These are phyloP conservation scores for Troides oblongomaculatus DNA, from an alignment of 2,888 invertebrate species.

Conservation along the genomic window DNA sequence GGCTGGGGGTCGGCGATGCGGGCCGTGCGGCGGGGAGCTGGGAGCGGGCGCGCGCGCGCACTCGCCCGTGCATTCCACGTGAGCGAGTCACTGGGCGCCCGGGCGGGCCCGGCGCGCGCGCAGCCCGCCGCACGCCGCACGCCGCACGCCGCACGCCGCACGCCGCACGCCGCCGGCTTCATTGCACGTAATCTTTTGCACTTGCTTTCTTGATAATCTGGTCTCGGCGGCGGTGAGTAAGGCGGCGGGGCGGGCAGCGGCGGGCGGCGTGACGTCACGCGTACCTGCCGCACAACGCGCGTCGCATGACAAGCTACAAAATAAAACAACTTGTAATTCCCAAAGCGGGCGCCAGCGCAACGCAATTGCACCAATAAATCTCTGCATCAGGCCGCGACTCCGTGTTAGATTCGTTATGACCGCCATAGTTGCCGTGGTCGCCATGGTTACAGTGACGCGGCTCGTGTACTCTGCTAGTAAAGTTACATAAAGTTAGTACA, in stretches of 20 bases:
- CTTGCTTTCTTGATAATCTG: constrained; percentile 20
- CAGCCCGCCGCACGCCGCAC: not conserved
- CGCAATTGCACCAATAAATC: too few relatives aligned
- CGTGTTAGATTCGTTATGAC: too few relatives aligned
- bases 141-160: not conserved
- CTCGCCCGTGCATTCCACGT: constrained; percentile 17
- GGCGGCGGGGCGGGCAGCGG: constrained; percentile 12
- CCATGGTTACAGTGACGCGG: too few relatives aligned
- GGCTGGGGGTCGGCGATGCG: too few relatives aligned
- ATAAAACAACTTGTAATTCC: too few relatives aligned
- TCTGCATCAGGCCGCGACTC: too few relatives aligned
- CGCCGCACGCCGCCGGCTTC: not conserved
- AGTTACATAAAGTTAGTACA: too few relatives aligned
- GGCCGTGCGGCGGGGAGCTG: not conserved
- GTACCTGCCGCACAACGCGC: constrained; percentile 8
- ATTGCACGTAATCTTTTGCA: constrained; percentile 26
- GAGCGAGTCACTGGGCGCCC: constrained; percentile 16
- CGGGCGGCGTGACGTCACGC: constrained; percentile 23
- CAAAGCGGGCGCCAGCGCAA: too few relatives aligned
- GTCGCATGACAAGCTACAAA: not conserved
- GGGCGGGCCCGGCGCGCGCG: not conserved
- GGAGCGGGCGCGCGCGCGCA: not conserved
- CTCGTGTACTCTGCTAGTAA: too few relatives aligned
- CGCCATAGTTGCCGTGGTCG: too few relatives aligned
- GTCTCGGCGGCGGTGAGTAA: constrained; percentile 15